These are phyloP conservation scores for Drosophila putrida DNA, from an alignment of 2,888 invertebrate species.

Conservation along the genomic window DNA sequence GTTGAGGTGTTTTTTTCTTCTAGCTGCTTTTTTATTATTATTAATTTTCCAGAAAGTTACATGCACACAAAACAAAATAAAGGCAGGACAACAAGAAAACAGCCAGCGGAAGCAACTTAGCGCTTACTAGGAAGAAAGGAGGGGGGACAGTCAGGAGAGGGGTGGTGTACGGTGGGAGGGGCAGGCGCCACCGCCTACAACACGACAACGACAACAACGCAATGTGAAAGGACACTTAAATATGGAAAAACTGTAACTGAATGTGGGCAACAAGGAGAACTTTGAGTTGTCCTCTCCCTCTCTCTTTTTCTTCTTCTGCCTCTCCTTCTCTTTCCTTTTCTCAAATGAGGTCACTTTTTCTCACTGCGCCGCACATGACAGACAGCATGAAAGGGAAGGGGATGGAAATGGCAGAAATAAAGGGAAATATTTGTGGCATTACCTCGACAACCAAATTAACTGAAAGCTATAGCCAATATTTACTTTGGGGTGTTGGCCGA, in stretches of 20 bases:
- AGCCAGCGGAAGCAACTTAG: constrained; percentile 37
- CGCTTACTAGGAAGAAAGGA: background rate
- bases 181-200: constrained; percentile 47
- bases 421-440: constrained; percentile 72
- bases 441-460: constrained; percentile 54
- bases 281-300: background rate
- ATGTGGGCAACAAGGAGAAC: constrained; percentile 17
- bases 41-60: constrained; percentile 82
- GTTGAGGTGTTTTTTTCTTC: constrained; percentile 67
- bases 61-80: constrained; percentile 78
- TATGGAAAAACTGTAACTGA: constrained; percentile 64
- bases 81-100: constrained; percentile 65
- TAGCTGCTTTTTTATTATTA: constrained; percentile 74
- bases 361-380: constrained; percentile 25
- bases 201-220: constrained; percentile 60
- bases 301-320: background rate
- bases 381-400: constrained; percentile 4
- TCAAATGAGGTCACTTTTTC: constrained; percentile 78
- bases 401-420: constrained; percentile 10
- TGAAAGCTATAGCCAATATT: constrained; percentile 24
- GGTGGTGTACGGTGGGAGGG: constrained; percentile 2
- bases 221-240: constrained; percentile 79
- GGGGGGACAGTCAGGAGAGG: background rate
- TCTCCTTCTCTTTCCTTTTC: background rate
- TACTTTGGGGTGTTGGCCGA: background rate